Base-by-base conservation (phyloP, 1,140 invertebrate species). In the Drosophila ironensis region DNA sequence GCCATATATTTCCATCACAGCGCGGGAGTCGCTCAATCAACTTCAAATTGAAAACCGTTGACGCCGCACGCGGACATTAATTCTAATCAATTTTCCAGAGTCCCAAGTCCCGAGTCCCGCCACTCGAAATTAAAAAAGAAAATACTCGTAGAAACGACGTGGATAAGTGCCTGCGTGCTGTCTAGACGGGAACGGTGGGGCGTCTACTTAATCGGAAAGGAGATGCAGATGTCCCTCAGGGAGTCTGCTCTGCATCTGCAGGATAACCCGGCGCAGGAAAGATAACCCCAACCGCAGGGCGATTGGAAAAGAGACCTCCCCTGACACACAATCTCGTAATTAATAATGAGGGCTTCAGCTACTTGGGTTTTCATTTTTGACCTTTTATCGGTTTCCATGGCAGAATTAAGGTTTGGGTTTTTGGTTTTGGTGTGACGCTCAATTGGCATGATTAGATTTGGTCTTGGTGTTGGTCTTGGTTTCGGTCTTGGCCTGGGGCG, bases 381-480 rank as follows among this genome's bases (percentile, higher is more conserved):
- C 24, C 6, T 52, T 52, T 14, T 51, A 37, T 37, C 30, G n/a
- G 30, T 52, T 52, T 44, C 28, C 19, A 30, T 16, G 11, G 27
- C 71, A 45, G 30, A 44, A 37, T 50, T 59, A 50, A 20, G 16
- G 4, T 8, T 53, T 25, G 40, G 24, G 40, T 30, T 22, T 47
- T 28, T 11, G 25, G 52, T 33, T 72, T 69, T 60, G 20, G 42
- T 30, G 44, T 50, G 33, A 78, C 28, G 69, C 33, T 72, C 63
- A 82, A 82, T 82, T 54, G 66, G 63, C 40, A 42, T 63, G 80
- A 86, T 86, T 86, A 86, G 80, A 87, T 86, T 76, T 72, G 41
- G 38, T 9, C 35, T 9, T 19, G 47, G 45, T 57, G 35, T 28
- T 19, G 41, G 19, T 52, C 37, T 59, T 70, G 50, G 52, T 75